Evolutionary conservation across 2,113 vertebrate genomes (phyloP).

Genomic region (Hypocryptadius cinnamomeus): DNA sequence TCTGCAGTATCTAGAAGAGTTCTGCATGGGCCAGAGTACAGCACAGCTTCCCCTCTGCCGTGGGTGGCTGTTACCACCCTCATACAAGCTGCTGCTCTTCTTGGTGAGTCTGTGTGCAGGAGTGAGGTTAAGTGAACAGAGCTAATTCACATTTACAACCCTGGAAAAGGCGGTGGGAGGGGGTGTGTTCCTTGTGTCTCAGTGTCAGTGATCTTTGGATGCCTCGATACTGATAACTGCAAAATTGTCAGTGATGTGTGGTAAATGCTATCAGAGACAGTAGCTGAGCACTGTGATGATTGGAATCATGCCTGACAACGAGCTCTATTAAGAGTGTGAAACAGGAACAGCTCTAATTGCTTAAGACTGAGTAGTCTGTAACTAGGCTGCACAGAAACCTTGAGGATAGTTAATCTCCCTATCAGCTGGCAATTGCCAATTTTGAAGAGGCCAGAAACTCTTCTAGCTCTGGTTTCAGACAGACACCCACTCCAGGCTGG

Average conservation of each 20-base stretch:
- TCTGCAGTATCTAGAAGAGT: not conserved
- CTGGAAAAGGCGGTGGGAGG: not conserved
- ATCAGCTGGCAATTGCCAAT: not conserved
- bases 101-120: not conserved
- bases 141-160: not conserved
- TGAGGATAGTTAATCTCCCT: not conserved
- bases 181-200: not conserved
- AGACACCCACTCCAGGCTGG: not conserved
- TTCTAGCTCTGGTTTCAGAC: not conserved
- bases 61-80: not conserved
- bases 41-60: not conserved
- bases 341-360: constrained; percentile 19
- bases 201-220: not conserved
- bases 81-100: not conserved
- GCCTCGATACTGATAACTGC: not conserved
- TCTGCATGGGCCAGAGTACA: not conserved
- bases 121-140: not conserved
- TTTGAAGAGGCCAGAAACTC: not conserved
- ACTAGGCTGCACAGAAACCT: not conserved
- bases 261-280: not conserved
- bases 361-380: not conserved
- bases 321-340: not conserved
- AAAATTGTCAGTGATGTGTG: not conserved
- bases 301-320: not conserved
- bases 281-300: not conserved